phyloP scores from a whole-genome alignment of 2,888 invertebrate genomes.

The Tineola bisselliella region DNA sequence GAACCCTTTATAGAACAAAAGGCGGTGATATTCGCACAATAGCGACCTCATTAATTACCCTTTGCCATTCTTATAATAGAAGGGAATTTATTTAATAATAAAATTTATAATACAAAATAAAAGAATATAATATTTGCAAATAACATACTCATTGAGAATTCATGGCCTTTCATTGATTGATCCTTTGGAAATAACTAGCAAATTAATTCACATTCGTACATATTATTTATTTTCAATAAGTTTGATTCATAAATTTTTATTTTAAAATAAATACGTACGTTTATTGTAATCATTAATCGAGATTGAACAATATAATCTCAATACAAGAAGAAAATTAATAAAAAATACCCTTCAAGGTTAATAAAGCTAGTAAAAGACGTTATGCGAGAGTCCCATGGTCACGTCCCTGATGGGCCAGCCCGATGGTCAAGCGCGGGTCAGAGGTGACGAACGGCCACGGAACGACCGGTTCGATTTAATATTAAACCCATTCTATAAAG shows the following conservation, averaged over 20 bases:
- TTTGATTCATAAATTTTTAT: too few species aligned
- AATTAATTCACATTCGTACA: too few species aligned
- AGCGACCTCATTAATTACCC: slow-evolving; percentile 60
- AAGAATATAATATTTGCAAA: not conserved
- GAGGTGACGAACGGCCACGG: slow-evolving; percentile 58
- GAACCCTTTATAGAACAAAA: slow-evolving; percentile 48
- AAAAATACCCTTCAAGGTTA: not conserved
- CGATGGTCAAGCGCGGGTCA: slow-evolving; percentile 41
- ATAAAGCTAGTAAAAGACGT: not conserved
- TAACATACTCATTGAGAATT: too few species aligned
- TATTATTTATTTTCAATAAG: too few species aligned
- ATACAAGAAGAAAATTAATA: not conserved
- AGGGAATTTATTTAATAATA: not conserved
- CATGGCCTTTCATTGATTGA: not conserved
- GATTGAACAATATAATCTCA: too few species aligned
- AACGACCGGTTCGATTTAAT: slow-evolving; percentile 35
- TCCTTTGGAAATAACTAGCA: too few species aligned
- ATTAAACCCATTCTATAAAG: slow-evolving; percentile 19
- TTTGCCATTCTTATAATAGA: not conserved
- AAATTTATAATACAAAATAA: not conserved
- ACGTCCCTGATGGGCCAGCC: not conserved
- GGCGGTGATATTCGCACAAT: slow-evolving; percentile 50
- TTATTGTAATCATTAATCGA: too few species aligned
- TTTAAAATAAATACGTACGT: too few species aligned
- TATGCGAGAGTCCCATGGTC: not conserved